These are phyloP conservation scores for Rhysida immarginata DNA, from an alignment of 1,140 invertebrate genomes.

Conservation along the genomic window DNA sequence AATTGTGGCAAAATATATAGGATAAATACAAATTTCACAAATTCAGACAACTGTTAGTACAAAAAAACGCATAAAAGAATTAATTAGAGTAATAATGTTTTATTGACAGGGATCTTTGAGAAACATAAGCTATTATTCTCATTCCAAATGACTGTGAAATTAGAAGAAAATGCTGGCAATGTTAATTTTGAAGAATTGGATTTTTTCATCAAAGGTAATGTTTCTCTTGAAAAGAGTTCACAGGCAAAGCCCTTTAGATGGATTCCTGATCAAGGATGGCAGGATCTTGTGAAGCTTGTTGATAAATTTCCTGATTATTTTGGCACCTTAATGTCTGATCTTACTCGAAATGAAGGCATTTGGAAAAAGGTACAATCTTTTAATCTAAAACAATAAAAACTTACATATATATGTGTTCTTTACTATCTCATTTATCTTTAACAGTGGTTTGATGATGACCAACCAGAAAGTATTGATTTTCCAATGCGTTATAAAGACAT, in stretches of 20 bases:
- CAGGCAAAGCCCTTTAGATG: constrained; percentile 48
- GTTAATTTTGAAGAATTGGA: constrained; percentile 57
- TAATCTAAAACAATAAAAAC: no score
- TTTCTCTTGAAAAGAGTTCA: constrained; percentile 53
- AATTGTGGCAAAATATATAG: no score
- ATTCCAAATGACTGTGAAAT: constrained; percentile 70
- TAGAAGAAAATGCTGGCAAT: constrained; percentile 47
- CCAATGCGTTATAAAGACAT: constrained; percentile 49
- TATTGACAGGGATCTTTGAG: constrained; percentile 58
- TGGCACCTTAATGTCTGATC: constrained; percentile 43
- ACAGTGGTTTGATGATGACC: constrained; percentile 68
- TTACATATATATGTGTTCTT: no score
- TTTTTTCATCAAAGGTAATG: constrained; percentile 76
- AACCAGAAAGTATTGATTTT: constrained; percentile 48
- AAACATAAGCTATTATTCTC: constrained; percentile 77
- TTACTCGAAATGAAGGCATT: constrained; percentile 37
- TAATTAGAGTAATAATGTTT: constrained; percentile 1
- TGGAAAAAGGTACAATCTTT: constrained; percentile 63
- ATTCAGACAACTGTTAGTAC: no score
- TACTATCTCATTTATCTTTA: no score
- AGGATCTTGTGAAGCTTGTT: constrained; percentile 56
- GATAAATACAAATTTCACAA: no score
- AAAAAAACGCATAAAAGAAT: no score
- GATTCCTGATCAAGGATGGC: constrained; percentile 57
- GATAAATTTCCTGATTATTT: constrained; percentile 51